Evolutionary conservation across 2,888 invertebrate genomes (phyloP), one percentile per base, ranked within the genome.

Genomic region (Sarcophaga subvicina): DNA sequence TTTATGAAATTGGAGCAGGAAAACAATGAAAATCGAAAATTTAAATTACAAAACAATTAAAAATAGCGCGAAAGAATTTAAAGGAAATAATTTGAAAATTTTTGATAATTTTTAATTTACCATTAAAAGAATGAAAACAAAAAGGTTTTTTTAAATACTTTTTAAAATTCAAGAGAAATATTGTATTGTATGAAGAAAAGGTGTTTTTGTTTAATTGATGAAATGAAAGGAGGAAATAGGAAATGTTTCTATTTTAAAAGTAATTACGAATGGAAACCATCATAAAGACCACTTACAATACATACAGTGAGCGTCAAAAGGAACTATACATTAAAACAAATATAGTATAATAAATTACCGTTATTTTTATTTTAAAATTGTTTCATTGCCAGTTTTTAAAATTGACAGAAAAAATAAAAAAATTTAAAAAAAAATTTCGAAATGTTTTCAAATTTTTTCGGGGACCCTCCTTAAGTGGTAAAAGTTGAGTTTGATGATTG

Each of bases 1-100:
- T 76, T 8, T 71, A 70, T 84, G 87, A 67, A 87, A 84, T 84
- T 87, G 63, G 78, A 87, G 54, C 84, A 59, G 76, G 45, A 69
- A 85, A 54, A 54, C 12, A 17, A 54, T 0, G 17, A 17, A 54
- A 54, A 54, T 14, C 17, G 17, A 54, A 54, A 12, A 72, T 62
- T 11, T 3, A 60, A 69, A 69, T 63, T 49, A 69, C 66, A 70
- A 80, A 71, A 75, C 70, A 76, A 84, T 84, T 84, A 71, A 80
- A 80, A 84, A 80, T 66, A 76, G n/a, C 10, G 49, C 64, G 22
- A 22, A 77, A 77, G 60, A 49, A 49, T 69, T 70, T 66, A 37
- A 14, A 62, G 75, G 37, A 69, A 22, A 14, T 14, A 25, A 45
- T 82, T 59, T 64, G 27, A 47, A 82, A 17, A 54, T 54, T 14